These are phyloP conservation scores for Plectropomus leopardus DNA, from an alignment of 2,113 vertebrate genomes.

Conservation along the genomic window DNA sequence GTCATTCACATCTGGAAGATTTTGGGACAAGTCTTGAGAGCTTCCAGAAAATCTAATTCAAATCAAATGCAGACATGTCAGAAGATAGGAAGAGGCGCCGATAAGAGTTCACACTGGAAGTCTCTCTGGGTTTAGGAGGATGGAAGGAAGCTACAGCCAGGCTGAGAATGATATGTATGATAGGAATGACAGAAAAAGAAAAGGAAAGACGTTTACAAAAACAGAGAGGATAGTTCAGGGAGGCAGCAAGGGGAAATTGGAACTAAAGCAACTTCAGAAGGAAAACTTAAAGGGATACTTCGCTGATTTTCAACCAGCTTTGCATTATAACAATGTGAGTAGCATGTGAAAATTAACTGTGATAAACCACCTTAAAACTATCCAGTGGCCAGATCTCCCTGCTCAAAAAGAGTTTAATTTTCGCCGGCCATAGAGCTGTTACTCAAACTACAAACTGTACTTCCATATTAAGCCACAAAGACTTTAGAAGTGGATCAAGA, in stretches of 20 bases:
- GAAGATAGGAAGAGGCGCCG: slow-evolving; percentile 61
- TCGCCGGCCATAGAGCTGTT: too few species aligned
- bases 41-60: slow-evolving; percentile 32
- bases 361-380: too few species aligned
- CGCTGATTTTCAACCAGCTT: too few species aligned
- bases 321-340: too few species aligned
- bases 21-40: neutral
- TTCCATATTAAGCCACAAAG: too few species aligned
- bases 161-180: slow-evolving; percentile 52
- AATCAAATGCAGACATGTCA: slow-evolving; percentile 64
- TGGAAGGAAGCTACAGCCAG: slow-evolving; percentile 29
- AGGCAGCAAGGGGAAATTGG: neutral
- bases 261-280: neutral
- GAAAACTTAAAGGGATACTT: neutral
- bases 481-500: too few species aligned
- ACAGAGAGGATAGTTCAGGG: neutral
- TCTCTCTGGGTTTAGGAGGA: slow-evolving; percentile 19
- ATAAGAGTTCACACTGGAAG: slow-evolving; percentile 64
- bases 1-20: neutral
- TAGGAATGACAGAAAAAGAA: slow-evolving; percentile 21
- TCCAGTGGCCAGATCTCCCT: too few species aligned
- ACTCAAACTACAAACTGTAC: too few species aligned
- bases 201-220: neutral
- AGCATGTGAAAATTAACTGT: too few species aligned
- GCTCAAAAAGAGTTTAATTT: too few species aligned